These are phyloP conservation scores for Rhadinocentrus ornatus DNA, from an alignment of 2,797 vertebrate genomes.

Conservation along the genomic window DNA sequence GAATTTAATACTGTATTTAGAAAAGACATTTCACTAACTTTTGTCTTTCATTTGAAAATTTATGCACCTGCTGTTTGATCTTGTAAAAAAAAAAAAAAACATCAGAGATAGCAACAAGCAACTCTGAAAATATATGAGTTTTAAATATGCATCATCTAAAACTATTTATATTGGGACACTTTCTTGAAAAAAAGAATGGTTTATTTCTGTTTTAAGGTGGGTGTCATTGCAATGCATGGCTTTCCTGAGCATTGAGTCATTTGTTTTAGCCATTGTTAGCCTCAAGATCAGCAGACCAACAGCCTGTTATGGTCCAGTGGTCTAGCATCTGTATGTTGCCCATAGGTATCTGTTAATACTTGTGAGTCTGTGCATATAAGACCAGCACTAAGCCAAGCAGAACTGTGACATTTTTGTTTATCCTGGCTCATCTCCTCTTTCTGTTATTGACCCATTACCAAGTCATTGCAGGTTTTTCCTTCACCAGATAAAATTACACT, in stretches of 20 bases:
- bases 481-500: constrained; percentile 35
- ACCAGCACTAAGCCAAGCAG: constrained; percentile 24
- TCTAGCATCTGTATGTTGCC: constrained; percentile 54
- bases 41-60: no score
- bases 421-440: constrained; percentile 37
- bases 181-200: no score
- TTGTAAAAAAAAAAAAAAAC: no score
- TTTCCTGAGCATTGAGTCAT: constrained; percentile 47
- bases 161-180: no score
- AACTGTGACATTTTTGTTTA: constrained; percentile 51
- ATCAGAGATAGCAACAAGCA: no score
- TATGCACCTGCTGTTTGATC: no score
- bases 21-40: no score
- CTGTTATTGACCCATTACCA: constrained; percentile 58
- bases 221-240: constrained; percentile 26
- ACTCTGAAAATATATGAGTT: no score
- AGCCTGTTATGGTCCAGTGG: constrained; percentile 57
- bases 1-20: no score
- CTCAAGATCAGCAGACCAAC: constrained; percentile 42
- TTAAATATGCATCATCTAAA: no score
- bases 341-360: constrained; percentile 35
- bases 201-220: not conserved
- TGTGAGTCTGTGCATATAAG: constrained; percentile 13
- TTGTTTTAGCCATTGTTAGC: constrained; percentile 61
- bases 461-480: constrained; percentile 37